phyloP scores from a whole-genome alignment of 2,888 invertebrate genomes.

The Lamellibrachia satsuma region DNA sequence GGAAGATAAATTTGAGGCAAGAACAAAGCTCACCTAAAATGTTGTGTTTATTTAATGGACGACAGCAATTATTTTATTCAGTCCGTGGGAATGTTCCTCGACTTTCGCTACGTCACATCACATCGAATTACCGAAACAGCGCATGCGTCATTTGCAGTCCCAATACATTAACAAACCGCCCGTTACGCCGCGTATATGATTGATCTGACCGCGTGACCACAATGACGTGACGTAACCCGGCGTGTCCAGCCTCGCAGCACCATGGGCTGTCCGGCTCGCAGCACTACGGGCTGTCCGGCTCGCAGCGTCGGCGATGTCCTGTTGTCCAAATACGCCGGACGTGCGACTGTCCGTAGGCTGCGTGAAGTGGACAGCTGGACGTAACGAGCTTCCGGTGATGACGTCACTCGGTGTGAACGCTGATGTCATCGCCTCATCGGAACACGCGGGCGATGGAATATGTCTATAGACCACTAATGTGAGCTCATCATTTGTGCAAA shows the following conservation, averaged over 20 bases:
- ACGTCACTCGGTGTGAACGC: background rate
- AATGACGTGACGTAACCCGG: background rate
- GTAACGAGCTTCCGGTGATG: conserved; percentile 6
- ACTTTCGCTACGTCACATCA: background rate
- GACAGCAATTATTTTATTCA: background rate
- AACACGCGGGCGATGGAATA: background rate
- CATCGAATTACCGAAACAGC: background rate
- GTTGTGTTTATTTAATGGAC: background rate
- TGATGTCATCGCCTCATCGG: background rate
- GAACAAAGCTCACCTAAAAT: background rate
- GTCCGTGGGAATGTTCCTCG: background rate
- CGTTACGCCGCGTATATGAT: background rate
- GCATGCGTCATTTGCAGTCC: background rate
- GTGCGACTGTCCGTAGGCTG: too few species aligned
- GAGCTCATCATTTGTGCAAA: too few species aligned
- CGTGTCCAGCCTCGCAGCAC: background rate
- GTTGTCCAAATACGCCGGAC: too few species aligned
- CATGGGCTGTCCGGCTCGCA: background rate
- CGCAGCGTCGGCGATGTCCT: background rate
- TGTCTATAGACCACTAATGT: background rate
- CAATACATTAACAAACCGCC: background rate
- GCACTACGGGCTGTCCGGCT: background rate
- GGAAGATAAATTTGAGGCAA: too few species aligned
- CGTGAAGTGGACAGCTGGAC: background rate
- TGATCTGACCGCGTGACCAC: background rate